Evolutionary conservation across 1,140 invertebrate genomes (phyloP).

Genomic region (Cyphomyrmex costatus): DNA sequence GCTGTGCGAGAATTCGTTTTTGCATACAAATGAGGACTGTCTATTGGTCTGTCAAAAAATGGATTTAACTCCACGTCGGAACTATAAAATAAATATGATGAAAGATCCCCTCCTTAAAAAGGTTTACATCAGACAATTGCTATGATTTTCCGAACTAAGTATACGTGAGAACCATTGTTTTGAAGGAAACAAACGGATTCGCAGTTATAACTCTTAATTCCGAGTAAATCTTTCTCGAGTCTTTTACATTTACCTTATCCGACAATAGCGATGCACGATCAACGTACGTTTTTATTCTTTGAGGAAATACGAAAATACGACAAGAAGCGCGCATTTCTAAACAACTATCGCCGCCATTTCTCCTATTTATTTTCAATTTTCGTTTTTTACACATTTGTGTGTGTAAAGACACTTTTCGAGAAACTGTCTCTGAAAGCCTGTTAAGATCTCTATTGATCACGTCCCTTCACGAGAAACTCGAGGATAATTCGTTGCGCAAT

Average conservation of each 20-base stretch:
- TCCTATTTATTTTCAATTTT: not conserved
- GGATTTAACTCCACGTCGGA: not conserved
- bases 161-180: slow-evolving; percentile 3
- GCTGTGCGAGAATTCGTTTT: too few species aligned
- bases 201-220: not conserved
- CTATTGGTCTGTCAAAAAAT: not conserved
- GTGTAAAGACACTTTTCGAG: not conserved
- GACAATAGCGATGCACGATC: not conserved
- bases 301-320: not conserved
- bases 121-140: not conserved
- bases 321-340: not conserved
- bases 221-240: not conserved
- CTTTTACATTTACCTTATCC: not conserved
- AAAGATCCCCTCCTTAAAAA: not conserved
- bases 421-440: not conserved
- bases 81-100: not conserved
- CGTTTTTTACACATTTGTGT: not conserved
- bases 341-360: too few species aligned
- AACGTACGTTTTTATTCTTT: not conserved
- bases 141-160: not conserved
- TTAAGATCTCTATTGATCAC: not conserved
- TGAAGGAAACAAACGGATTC: not conserved
- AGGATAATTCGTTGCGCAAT: slow-evolving; percentile 5
- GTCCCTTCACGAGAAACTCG: not conserved
- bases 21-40: too few species aligned